Conservation (phyloP, 2,797 vertebrate species). For the Fringilla coelebs region DNA sequence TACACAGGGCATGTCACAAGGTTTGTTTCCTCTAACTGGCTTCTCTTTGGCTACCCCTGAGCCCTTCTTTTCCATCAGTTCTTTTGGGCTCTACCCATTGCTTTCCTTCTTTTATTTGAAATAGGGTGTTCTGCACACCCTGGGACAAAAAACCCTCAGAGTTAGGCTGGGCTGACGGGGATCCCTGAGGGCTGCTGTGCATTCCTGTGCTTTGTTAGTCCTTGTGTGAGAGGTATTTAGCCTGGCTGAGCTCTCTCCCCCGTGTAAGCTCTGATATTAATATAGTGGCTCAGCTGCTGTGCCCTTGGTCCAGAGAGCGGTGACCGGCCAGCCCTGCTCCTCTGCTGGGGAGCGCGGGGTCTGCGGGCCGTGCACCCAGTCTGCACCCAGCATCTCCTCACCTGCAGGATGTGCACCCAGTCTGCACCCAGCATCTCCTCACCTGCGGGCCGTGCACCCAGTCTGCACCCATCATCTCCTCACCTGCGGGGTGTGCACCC, state of each 20-base stretch:
- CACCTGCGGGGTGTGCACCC: no score
- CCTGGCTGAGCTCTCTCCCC: not conserved
- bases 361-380: fast-evolving
- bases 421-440: no score
- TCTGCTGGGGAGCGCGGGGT: not conserved
- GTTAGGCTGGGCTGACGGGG: not conserved
- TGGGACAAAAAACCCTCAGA: not conserved
- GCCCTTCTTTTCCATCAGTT: not conserved
- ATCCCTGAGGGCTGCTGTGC: not conserved
- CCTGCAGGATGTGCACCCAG: not conserved
- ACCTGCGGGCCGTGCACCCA: no score
- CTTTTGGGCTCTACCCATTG: not conserved
- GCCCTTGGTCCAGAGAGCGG: not conserved
- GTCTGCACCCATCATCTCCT: no score
- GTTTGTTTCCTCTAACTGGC: conserved; percentile 10
- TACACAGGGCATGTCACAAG: not conserved
- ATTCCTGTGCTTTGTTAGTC: not conserved
- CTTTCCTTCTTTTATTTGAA: not conserved
- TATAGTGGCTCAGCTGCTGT: not conserved
- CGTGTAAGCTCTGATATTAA: conserved; percentile 55
- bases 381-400: not conserved
- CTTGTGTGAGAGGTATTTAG: not conserved
- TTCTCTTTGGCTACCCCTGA: not conserved
- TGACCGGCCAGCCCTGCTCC: fast-evolving
- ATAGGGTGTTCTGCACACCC: not conserved